These are phyloP conservation scores for Caenorhabditis angaria DNA, from an alignment of 2,888 invertebrate species.

Conservation along the genomic window DNA sequence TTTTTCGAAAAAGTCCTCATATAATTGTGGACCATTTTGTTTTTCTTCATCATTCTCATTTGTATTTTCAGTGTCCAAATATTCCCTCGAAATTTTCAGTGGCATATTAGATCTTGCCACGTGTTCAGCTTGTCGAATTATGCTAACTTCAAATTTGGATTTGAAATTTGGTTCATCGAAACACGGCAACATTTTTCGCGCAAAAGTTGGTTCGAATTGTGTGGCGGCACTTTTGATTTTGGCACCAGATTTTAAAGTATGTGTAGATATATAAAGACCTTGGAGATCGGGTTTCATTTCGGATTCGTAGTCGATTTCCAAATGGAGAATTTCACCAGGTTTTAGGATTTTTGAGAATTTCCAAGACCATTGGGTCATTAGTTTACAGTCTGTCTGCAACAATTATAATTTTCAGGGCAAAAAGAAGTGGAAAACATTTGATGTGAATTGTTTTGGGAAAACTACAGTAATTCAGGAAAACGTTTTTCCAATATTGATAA, in stretches of 20 bases:
- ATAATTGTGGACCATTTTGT: background rate
- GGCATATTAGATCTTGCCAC: conserved; percentile 60
- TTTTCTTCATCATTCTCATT: background rate
- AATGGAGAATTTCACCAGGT: conserved; percentile 28
- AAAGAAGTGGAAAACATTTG: background rate
- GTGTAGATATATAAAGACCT: conserved; percentile 49
- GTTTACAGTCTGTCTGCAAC: conserved; percentile 24
- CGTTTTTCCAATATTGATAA: no score
- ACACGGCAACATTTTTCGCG: conserved; percentile 61
- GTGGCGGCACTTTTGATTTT: no score
- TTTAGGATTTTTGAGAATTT: conserved; percentile 27
- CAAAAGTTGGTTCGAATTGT: conserved; percentile 65
- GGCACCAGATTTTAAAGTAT: conserved; percentile 21
- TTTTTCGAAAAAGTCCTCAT: conserved; percentile 57
- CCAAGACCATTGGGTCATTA: conserved; percentile 54
- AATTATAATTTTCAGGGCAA: background rate
- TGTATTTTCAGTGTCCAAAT: background rate
- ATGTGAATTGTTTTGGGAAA: no score
- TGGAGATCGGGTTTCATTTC: conserved; percentile 16
- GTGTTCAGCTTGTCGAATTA: conserved; percentile 39
- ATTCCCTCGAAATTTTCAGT: conserved; percentile 37
- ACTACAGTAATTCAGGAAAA: no score
- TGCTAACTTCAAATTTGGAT: conserved; percentile 38
- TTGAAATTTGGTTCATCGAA: conserved; percentile 67
- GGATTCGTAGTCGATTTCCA: conserved; percentile 24